These are phyloP conservation scores for Scrobipalpa atriplicella DNA, from an alignment of 2,888 invertebrate genomes.

Conservation along the genomic window DNA sequence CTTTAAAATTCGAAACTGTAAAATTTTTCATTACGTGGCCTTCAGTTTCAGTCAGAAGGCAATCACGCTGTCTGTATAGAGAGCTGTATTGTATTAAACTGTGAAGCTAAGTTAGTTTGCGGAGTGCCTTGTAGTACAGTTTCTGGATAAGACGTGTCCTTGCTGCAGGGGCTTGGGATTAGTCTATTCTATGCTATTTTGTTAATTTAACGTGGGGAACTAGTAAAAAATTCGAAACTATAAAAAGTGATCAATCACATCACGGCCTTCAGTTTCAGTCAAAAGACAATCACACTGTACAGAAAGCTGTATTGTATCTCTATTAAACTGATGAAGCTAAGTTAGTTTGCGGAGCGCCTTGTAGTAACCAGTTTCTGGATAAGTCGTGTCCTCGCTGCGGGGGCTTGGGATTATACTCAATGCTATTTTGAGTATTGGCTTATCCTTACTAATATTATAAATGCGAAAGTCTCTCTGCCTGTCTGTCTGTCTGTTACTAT, in stretches of 20 bases:
- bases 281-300: neutral
- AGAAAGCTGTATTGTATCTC: slow-evolving; percentile 3
- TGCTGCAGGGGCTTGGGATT: neutral
- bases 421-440: no score
- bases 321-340: slow-evolving; percentile 2
- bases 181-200: neutral
- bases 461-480: no score
- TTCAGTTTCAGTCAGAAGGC: neutral
- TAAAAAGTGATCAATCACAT: no score
- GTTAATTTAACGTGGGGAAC: no score
- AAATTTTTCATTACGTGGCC: no score
- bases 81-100: neutral
- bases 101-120: neutral
- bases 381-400: neutral
- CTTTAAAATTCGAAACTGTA: no score
- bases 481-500: no score
- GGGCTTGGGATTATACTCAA: neutral
- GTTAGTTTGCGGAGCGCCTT: neutral
- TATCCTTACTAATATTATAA: no score
- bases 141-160: slow-evolving; percentile 7
- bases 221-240: neutral
- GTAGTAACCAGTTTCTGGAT: neutral
- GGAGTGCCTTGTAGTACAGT: neutral
- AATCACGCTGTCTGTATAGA: neutral
- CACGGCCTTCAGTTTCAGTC: neutral